A percentile compares a stretch with the other conserved stretches of the same genome.
Conservation (phyloP, 1,140 invertebrate genomes). For the Meloidogyne hapla region DNA sequence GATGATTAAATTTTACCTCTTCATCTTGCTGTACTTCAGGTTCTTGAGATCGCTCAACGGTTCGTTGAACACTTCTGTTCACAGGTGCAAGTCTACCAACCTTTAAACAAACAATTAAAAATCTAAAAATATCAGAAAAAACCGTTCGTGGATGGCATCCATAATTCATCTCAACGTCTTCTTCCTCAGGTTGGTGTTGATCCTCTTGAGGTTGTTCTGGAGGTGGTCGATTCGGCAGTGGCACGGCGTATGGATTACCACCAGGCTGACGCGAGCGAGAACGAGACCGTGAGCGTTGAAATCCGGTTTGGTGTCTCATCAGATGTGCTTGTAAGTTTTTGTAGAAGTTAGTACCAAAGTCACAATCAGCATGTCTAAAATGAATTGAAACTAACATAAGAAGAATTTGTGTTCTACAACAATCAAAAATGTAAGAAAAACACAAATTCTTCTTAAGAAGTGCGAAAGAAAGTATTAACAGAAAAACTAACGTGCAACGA, state of each 20-base stretch:
- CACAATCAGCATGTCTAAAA: background rate
- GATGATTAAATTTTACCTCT: too few species aligned
- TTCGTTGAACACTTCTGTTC: too few species aligned
- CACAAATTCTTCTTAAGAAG: too few species aligned
- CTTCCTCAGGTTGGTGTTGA: background rate
- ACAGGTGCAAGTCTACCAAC: background rate
- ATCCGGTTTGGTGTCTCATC: background rate
- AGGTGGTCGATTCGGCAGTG: background rate
- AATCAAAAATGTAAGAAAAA: too few species aligned
- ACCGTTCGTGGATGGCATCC: too few species aligned
- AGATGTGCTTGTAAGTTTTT: background rate
- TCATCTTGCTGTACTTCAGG: too few species aligned
- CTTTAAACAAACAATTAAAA: background rate
- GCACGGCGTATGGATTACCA: background rate
- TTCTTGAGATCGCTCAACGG: too few species aligned
- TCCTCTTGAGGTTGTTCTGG: background rate
- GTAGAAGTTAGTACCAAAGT: background rate
- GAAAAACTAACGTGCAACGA: background rate
- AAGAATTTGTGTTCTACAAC: too few species aligned
- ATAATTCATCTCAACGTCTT: background rate
- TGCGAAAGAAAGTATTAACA: background rate
- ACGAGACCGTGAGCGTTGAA: background rate
- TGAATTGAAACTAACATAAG: too few species aligned
- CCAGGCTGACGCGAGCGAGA: background rate
- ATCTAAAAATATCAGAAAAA: too few species aligned